Conservation (phyloP, 2,113 vertebrate genomes). For the Anguilla rostrata region DNA sequence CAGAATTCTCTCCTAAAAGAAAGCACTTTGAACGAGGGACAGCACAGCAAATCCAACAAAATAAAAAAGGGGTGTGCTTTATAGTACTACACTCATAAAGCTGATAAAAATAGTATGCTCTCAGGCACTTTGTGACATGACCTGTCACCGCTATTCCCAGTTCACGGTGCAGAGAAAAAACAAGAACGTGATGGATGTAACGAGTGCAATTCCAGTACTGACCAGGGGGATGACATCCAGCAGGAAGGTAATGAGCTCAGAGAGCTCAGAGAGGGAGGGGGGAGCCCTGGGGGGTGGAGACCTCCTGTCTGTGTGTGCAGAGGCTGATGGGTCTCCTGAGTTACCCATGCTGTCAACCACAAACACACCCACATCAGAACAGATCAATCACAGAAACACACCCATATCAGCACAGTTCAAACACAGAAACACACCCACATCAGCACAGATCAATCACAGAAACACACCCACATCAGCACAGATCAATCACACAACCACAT, state of each 20-base stretch:
- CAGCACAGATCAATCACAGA: not conserved
- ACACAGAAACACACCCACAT: slow-evolving; percentile 25
- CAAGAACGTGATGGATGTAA: not conserved
- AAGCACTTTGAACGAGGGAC: no score
- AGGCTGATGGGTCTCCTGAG: slow-evolving; percentile 44
- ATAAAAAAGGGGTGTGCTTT: no score
- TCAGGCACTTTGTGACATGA: not conserved
- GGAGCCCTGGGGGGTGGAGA: slow-evolving; percentile 59
- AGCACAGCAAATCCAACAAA: no score
- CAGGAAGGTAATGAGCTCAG: slow-evolving; percentile 84
- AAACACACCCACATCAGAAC: slow-evolving; percentile 23
- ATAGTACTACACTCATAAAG: no score
- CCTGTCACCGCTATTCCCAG: no score
- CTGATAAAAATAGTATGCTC: no score
- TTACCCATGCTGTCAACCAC: slow-evolving; percentile 40
- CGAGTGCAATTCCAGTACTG: slow-evolving; percentile 37
- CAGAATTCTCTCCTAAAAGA: no score
- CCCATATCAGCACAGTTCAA: not conserved
- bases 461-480: no score
- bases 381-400: not conserved
- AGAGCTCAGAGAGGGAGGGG: slow-evolving; percentile 81
- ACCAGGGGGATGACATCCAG: slow-evolving; percentile 93
- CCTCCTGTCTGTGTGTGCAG: slow-evolving; percentile 42
- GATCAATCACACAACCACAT: no score
- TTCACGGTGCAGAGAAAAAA: no score